Conservation (phyloP, 2,888 invertebrate species). For the Tromatobia lineatoria region DNA sequence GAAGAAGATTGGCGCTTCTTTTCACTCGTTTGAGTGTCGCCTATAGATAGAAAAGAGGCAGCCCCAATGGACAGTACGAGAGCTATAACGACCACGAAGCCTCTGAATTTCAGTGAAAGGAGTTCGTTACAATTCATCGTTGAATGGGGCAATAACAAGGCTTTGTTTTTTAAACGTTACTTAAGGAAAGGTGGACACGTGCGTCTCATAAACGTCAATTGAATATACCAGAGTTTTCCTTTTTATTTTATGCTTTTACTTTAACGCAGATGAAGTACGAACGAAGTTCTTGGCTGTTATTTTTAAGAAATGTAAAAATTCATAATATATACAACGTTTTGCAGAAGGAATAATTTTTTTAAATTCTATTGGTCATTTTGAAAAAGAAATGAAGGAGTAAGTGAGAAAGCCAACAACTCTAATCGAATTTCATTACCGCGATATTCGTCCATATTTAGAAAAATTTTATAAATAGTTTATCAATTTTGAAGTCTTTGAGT, state of each 20-base stretch:
- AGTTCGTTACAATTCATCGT: slow-evolving; percentile 58
- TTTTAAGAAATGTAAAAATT: not conserved
- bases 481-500: too few species aligned
- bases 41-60: not conserved
- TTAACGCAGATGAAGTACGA: slow-evolving; percentile 33
- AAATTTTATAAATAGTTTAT: too few species aligned
- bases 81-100: not conserved
- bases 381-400: not conserved
- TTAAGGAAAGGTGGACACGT: slow-evolving; percentile 43
- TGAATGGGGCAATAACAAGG: slow-evolving; percentile 51
- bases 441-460: not conserved
- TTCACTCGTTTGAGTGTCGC: not conserved
- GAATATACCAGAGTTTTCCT: slow-evolving; percentile 48
- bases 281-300: not conserved
- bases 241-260: slow-evolving; percentile 32
- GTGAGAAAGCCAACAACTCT: not conserved
- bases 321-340: not conserved
- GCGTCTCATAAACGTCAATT: slow-evolving; percentile 58
- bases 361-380: not conserved
- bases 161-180: slow-evolving; percentile 51
- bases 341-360: not conserved
- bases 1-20: slow-evolving; percentile 15
- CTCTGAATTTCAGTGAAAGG: slow-evolving; percentile 58
- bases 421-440: not conserved
- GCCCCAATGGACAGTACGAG: not conserved